Base-by-base conservation (phyloP, 2,113 vertebrate species). In the Hipposideros armiger region DNA sequence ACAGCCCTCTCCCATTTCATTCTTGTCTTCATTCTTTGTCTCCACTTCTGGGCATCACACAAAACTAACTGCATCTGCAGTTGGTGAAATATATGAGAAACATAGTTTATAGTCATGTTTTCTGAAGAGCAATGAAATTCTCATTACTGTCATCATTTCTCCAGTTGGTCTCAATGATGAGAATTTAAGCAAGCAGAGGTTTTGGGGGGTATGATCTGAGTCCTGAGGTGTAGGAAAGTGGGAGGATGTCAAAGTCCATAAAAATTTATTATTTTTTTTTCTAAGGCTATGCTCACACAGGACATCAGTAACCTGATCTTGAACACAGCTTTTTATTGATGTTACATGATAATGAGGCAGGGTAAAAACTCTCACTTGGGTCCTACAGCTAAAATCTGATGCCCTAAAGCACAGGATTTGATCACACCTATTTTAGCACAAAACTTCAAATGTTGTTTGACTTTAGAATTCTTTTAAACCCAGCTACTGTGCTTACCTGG, bases 381-480 rank as follows among this genome's bases (percentile, higher is more conserved):
- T 32, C 56, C 62, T 74, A 70, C 19, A 83, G n/a, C 67, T 77
- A 90, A 96, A 86, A 45, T 16, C 10, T 32, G 32, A 78, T 89
- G 40, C 17, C 32, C 40, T 76, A 78, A 86, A 93, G 4, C 28
- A 81, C 47, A 62, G 11, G 2, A 87, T 86, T 90, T 88, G 54
- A 87, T 73, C 7, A 4, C 26, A 42, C 17, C 1, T 52, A 66
- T 88, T 14, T 90, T 50, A 88, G 26, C 19, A 81, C 9, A 87
- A 73, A 80, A 56, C 60, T 87, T 95, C 66, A 94, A 86, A 47
- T 95, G 28, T 67, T 82, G 52, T 42, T 93, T 86, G 24, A 91
- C 82, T 93, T 91, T 80, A 66, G 26, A 96, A 47, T 69, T 91
- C 66, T 69, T 82, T 92, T 69, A 64, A 78, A 90, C 60, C 16